Conservation (phyloP, 1,140 invertebrate genomes). For the Apis florea region DNA sequence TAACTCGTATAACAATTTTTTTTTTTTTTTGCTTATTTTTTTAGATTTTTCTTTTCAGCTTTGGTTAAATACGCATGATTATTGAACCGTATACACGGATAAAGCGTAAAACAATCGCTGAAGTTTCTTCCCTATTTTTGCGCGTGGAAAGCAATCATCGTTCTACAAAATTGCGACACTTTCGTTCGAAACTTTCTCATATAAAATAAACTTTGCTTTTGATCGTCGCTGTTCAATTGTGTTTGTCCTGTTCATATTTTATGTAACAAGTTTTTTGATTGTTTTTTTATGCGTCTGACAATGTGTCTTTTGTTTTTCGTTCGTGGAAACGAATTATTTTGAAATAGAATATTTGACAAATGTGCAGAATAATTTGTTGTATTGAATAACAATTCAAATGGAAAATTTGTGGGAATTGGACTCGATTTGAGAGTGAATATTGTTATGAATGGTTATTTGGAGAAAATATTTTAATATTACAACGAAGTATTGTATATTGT, state of each 20-base stretch:
- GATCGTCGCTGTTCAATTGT: neutral
- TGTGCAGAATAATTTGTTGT: neutral
- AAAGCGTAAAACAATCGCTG: neutral
- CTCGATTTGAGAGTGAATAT: too few species aligned
- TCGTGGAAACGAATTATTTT: neutral
- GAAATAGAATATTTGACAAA: neutral
- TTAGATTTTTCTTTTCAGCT: neutral
- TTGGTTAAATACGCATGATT: neutral
- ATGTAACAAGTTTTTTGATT: neutral
- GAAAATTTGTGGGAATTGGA: too few species aligned
- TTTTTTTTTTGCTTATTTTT: neutral
- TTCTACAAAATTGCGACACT: neutral
- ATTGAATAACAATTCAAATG: neutral
- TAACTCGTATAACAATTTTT: neutral
- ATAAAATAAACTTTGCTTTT: neutral
- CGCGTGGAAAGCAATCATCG: constrained; percentile 1
- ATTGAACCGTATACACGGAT: neutral
- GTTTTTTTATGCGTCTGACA: neutral
- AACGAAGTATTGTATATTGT: too few species aligned
- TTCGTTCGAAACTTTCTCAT: neutral
- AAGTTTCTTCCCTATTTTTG: neutral
- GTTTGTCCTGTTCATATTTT: neutral
- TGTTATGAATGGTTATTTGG: too few species aligned
- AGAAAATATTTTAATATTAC: too few species aligned
- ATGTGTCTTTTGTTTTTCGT: neutral